These are phyloP conservation scores for Hemiprocne comata DNA, from an alignment of 2,113 vertebrate genomes.

Conservation along the genomic window DNA sequence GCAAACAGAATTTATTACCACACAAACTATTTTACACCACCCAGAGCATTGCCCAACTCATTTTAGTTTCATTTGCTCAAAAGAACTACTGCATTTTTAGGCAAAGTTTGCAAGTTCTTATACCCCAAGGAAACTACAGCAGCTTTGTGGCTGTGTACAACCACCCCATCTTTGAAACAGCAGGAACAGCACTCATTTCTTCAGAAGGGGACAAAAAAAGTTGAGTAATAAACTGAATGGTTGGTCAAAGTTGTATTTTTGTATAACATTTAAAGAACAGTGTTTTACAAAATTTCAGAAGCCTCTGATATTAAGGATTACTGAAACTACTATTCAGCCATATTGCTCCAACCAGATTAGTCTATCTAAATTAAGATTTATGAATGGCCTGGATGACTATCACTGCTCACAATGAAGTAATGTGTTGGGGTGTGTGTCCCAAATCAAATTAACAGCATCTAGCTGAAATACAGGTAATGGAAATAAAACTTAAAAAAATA, in stretches of 20 bases:
- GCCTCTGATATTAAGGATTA: background rate
- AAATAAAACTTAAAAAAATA: background rate
- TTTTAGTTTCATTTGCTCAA: background rate
- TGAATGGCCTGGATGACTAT: background rate
- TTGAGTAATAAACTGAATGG: background rate
- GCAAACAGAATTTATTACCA: constrained; percentile 5
- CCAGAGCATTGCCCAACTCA: background rate
- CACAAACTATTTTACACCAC: background rate
- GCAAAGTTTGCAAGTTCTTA: background rate
- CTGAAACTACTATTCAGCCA: background rate
- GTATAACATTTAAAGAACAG: background rate
- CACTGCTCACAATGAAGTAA: background rate
- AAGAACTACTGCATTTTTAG: background rate
- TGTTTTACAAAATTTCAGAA: background rate
- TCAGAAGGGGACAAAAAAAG: background rate
- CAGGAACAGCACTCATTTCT: background rate
- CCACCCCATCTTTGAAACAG: background rate
- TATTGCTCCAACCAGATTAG: background rate
- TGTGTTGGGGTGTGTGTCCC: background rate
- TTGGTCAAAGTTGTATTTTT: background rate
- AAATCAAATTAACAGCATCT: background rate
- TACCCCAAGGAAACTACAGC: background rate
- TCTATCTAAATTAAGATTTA: background rate
- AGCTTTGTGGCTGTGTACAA: background rate
- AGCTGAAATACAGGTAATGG: background rate